A percentile compares a stretch with the other conserved stretches of the same genome.
Evolutionary conservation across 2,888 invertebrate species (phyloP).

Genomic region (Phragmatobia fuliginosa): DNA sequence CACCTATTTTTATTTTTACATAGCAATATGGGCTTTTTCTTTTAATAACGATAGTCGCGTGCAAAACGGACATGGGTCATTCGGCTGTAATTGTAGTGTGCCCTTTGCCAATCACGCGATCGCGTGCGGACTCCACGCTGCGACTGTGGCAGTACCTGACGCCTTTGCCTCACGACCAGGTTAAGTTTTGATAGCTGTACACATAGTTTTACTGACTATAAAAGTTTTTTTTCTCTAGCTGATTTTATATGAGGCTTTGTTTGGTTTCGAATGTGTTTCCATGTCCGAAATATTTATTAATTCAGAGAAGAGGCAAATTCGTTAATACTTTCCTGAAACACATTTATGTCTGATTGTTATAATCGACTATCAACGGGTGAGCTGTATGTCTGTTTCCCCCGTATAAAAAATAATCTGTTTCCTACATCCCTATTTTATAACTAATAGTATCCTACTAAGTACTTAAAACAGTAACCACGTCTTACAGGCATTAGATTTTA

Average conservation of each 20-base stretch:
- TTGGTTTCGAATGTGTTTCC: constrained; percentile 17
- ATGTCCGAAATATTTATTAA: no score
- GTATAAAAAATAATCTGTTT: no score
- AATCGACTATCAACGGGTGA: no score
- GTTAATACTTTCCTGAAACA: no score
- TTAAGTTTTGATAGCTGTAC: constrained; percentile 40
- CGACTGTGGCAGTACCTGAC: constrained; percentile 29
- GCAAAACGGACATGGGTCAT: constrained; percentile 72
- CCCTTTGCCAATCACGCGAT: constrained; percentile 77
- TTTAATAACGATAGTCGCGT: constrained; percentile 74
- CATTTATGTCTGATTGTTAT: no score
- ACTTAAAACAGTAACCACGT: no score
- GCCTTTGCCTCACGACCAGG: constrained; percentile 39
- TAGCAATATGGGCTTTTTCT: constrained; percentile 61
- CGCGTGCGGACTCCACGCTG: constrained; percentile 61
- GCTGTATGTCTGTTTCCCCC: no score
- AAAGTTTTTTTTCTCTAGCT: constrained; percentile 34
- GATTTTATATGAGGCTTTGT: constrained; percentile 29
- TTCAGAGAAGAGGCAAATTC: no score
- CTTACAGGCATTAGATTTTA: no score
- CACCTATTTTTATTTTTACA: constrained; percentile 58
- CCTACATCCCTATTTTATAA: no score
- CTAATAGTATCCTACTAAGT: no score
- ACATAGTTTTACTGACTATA: constrained; percentile 42
- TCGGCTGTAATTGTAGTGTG: constrained; percentile 74